phyloP scores from a whole-genome alignment of 2,888 invertebrate genomes.

The Cotesia congregata region DNA sequence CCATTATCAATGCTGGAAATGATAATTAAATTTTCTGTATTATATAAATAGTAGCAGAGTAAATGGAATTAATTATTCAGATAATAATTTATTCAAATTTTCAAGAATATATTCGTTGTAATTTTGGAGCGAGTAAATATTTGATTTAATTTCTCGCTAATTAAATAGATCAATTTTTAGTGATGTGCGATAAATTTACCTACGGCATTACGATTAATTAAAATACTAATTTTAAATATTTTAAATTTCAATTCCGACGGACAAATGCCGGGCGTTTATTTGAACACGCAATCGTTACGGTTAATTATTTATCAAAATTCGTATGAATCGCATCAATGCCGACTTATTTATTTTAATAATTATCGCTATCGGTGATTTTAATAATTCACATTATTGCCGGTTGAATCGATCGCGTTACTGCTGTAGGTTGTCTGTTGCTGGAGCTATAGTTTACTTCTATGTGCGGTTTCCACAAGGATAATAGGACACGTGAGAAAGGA shows the following conservation, averaged over 20 bases:
- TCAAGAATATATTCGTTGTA: conserved; percentile 1
- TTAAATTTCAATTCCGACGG: background rate
- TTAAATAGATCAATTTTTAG: background rate
- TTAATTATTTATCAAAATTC: too few relatives aligned
- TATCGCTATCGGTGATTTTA: background rate
- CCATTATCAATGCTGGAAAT: background rate
- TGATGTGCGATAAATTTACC: background rate
- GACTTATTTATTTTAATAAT: background rate
- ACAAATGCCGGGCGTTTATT: too few relatives aligned
- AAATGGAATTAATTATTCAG: background rate
- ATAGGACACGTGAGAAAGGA: conserved; percentile 1
- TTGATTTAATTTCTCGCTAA: background rate
- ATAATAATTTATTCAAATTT: background rate
- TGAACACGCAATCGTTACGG: too few relatives aligned
- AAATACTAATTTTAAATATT: background rate
- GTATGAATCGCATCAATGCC: background rate
- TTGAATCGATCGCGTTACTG: background rate
- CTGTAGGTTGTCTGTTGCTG: background rate
- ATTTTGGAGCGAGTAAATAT: background rate
- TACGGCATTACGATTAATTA: background rate
- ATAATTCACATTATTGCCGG: background rate
- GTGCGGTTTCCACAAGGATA: background rate
- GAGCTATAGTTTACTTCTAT: background rate
- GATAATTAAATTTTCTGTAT: background rate
- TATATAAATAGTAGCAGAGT: background rate